Base-by-base conservation (phyloP, 2,113 vertebrate genomes). In the Sinocyclocheilus anshuiensis region DNA sequence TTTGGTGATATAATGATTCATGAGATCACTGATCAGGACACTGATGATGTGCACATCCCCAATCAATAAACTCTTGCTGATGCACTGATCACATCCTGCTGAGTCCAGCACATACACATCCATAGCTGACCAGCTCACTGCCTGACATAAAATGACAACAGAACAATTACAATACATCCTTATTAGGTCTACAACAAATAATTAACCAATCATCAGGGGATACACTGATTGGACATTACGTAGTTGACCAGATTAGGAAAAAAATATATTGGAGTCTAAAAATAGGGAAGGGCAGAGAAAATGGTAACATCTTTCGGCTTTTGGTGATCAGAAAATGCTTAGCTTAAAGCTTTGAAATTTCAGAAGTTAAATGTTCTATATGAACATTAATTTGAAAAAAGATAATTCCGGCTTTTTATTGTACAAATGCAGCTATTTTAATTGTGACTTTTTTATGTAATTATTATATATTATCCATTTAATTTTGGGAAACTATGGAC, bases 41-140 rank as follows among this genome's bases (percentile, higher is more conserved):
- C 76, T 20, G 76, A 7, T 33, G 15, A 12, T 79, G 77, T 79
- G 33, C 29, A 33, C 80, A 53, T 50, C 63, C 36, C 16, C 45
- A 50, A 53, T 71, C 80, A 82, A 36, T 82, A 50, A 82, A 29
- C 63, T 53, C 16, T 82, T 69, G 63, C 80, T 33, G 80, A 82
- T 82, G 7, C 63, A 69, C 80, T 50, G 26, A 82, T 36, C 80
- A 42, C 42, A 69, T 63, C 45, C 26, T 79, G 50, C 77, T 79
- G 45, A 53, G 80, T 53, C 80, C 45, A 82, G 26, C 63, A 71
- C 16, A 50, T 33, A 13, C 18, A 6, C 45, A 20, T 71, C 16
- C 39, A 81, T 24, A 65, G 59, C 33, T 65, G 24, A 29, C 39
- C 24, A 67, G 61, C 63, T 82, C 24, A 53, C 8, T 50, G 45